phyloP scores from a whole-genome alignment of 2,113 vertebrate species.

The Pelusios castaneus region DNA sequence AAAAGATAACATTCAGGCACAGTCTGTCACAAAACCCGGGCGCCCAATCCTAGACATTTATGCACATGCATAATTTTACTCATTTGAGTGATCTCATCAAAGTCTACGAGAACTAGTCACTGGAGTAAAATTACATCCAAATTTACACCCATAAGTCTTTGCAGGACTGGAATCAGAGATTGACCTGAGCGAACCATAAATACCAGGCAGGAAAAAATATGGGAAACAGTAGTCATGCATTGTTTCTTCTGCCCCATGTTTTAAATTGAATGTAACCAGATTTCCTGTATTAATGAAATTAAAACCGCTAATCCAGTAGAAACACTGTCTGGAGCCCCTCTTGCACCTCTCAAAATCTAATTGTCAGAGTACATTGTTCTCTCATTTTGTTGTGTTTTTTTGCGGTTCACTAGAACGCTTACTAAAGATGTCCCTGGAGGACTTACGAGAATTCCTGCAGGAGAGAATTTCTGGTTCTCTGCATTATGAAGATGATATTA shows the following conservation, averaged over 20 bases:
- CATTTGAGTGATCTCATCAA: neutral
- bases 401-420: conserved; percentile 75
- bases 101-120: neutral
- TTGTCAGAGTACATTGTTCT: neutral
- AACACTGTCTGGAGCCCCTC: neutral
- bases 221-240: neutral
- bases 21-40: neutral
- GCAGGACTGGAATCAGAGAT: neutral
- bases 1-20: conserved; percentile 30
- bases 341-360: neutral
- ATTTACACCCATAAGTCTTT: neutral
- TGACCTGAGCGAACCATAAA: neutral
- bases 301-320: neutral
- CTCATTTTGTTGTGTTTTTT: neutral
- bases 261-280: neutral
- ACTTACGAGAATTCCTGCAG: conserved; percentile 88
- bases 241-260: neutral
- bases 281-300: neutral
- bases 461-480: conserved; percentile 81
- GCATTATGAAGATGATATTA: conserved; percentile 79
- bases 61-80: neutral
- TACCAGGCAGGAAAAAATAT: neutral
- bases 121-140: neutral
- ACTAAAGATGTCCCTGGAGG: conserved; percentile 84
- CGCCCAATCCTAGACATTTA: neutral